phyloP scores from a whole-genome alignment of 2,113 vertebrate genomes.

The Sinocyclocheilus anshuiensis region DNA sequence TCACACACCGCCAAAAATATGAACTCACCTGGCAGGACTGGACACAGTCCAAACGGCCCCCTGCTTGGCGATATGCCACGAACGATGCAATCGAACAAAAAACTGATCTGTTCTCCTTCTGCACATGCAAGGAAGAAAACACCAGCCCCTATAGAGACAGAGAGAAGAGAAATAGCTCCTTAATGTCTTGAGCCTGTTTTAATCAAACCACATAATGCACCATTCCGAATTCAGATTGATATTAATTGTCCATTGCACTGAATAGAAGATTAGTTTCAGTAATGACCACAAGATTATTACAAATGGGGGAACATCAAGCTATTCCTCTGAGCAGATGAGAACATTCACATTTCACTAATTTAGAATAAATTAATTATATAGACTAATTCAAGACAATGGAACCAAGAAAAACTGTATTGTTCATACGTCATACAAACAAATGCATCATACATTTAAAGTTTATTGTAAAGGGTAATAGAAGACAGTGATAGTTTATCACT shows the following conservation, averaged over 20 bases:
- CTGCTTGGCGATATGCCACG: slow-evolving; percentile 88
- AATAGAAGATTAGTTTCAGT: slow-evolving; percentile 26
- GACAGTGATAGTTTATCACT: background rate
- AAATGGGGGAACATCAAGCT: background rate
- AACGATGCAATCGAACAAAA: slow-evolving; percentile 95
- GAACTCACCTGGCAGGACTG: slow-evolving; percentile 84
- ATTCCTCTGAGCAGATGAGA: background rate
- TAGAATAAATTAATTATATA: background rate
- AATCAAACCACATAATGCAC: slow-evolving; percentile 4
- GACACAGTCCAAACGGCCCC: slow-evolving; percentile 83
- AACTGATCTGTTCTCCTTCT: slow-evolving; percentile 95
- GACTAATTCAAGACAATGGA: background rate
- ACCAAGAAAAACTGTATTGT: background rate
- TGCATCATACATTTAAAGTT: background rate
- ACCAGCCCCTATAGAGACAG: slow-evolving; percentile 85
- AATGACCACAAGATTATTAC: background rate
- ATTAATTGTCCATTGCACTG: slow-evolving; percentile 26
- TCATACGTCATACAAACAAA: background rate
- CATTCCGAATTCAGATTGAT: background rate
- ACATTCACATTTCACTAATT: background rate
- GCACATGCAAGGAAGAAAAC: slow-evolving; percentile 92
- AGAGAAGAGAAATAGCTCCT: slow-evolving; percentile 20
- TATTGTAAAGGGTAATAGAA: background rate
- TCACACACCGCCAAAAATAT: slow-evolving; percentile 26
- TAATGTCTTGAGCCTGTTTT: slow-evolving; percentile 21